Evolutionary conservation across 2,797 vertebrate genomes (phyloP), one percentile per base, ranked within the genome.

Genomic region (Cossypha caffra): DNA sequence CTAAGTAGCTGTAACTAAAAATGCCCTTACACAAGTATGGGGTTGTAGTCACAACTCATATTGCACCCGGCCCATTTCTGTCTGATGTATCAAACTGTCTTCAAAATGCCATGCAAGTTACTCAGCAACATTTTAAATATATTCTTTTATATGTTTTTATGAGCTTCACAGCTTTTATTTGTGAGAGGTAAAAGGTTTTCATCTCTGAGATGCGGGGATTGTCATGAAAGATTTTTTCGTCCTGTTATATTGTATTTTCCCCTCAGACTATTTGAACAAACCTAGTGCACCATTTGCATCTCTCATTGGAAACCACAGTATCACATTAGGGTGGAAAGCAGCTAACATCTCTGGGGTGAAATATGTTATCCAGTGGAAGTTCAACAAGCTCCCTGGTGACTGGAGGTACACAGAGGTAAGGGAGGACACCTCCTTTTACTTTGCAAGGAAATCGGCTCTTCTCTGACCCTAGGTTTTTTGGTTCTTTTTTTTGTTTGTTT

Each of bases 281-380:
- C 98, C 97, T 17, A 58, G 77, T 31, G 93, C 97, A 14, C 98
- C 98, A 5, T 98, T 98, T 96, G 97, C 97, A n/a, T 98, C 97
- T 88, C 89, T 58, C 40, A 97, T 98, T 64, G 97, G 97, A 90
- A 97, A 67, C 74, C 95, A 97, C 43, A 97, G 37, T 54, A 61
- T 98, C 93, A 97, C 97, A 16, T 50, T 98, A 72, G 71, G 96
- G 15, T 98, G 98, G 98, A 96, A 95, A 48, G 23, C 96, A 73
- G 95, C 98, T 86, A 98, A 98, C 67, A 62, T 97, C 66, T 97
- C 98, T 74, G 94, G 88, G 52, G 94, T 98, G 33, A 96, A 96
- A 58, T 98, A 98, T 35, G 97, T 98, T 48, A 91, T 98, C 67
- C 98, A 98, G 83, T 98, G 98, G 98, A 98, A 98, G 66, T 98